A percentile compares a stretch with the other conserved stretches of the same genome.
These are phyloP conservation scores for Apteryx owenii DNA, from an alignment of 2,113 vertebrate genomes.

Conservation along the genomic window DNA sequence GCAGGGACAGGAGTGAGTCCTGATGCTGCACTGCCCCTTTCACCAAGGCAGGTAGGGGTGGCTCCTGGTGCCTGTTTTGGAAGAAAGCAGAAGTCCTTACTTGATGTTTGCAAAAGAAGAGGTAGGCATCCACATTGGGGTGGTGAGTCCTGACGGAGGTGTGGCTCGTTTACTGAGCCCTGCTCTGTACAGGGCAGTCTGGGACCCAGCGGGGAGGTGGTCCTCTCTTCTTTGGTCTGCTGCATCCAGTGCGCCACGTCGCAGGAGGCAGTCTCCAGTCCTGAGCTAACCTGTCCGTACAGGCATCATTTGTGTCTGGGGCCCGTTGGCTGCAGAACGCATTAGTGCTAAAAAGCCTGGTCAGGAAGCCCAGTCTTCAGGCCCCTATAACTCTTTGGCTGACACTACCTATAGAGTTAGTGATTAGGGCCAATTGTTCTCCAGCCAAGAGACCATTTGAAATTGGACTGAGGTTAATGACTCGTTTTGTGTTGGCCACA, in stretches of 20 bases:
- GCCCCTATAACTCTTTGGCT: background rate
- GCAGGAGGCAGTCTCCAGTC: background rate
- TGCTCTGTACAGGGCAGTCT: background rate
- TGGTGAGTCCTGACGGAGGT: background rate
- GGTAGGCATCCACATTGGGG: background rate
- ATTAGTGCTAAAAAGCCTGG: background rate
- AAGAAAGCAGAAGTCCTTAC: background rate
- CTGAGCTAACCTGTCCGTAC: background rate
- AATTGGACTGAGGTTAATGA: background rate
- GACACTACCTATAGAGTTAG: background rate
- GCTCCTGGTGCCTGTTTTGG: background rate
- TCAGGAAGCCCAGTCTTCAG: background rate
- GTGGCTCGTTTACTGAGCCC: background rate
- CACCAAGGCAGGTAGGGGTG: background rate
- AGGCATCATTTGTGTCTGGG: background rate
- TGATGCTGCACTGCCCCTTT: background rate
- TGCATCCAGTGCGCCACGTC: background rate
- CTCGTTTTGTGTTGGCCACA: background rate
- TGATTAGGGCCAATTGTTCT: background rate
- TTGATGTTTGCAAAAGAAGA: background rate
- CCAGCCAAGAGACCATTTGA: background rate
- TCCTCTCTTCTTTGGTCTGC: background rate
- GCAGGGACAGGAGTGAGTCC: accelerated
- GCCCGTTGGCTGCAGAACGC: background rate
- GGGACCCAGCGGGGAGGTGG: background rate